Evolutionary conservation across 1,140 invertebrate genomes (phyloP).

Genomic region (Adelges cooleyi): DNA sequence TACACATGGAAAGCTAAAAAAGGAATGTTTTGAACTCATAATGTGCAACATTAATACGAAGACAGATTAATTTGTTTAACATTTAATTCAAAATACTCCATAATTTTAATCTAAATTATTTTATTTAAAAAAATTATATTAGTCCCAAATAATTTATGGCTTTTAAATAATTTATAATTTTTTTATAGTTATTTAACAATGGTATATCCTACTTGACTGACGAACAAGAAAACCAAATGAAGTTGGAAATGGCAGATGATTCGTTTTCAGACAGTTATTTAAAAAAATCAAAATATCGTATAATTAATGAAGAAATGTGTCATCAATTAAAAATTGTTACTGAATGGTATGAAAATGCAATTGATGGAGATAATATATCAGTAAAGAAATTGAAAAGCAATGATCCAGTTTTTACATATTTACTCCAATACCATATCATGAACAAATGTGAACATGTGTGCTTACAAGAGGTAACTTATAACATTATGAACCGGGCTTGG

Average conservation of each 20-base stretch:
- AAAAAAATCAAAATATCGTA: constrained; percentile 3
- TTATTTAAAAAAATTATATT: too few species aligned
- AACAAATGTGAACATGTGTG: background rate
- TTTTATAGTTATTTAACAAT: constrained; percentile 9
- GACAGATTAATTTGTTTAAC: too few species aligned
- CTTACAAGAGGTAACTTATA: constrained; percentile 2
- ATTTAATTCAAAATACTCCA: too few species aligned
- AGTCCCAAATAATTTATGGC: too few species aligned
- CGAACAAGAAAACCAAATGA: background rate
- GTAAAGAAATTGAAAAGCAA: constrained; percentile 3
- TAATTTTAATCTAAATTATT: too few species aligned
- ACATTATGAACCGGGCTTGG: too few species aligned
- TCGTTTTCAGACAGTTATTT: constrained; percentile 14
- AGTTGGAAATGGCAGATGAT: background rate
- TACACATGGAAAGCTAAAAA: too few species aligned
- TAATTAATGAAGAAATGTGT: background rate
- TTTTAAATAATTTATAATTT: too few species aligned
- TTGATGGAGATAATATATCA: background rate
- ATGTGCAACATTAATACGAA: too few species aligned
- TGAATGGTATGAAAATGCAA: constrained; percentile 8
- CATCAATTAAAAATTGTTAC: constrained; percentile 1
- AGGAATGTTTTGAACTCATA: too few species aligned
- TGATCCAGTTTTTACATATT: background rate
- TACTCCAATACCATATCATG: background rate
- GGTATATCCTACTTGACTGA: constrained; percentile 9